Base-by-base conservation (phyloP, 1,140 invertebrate species). In the Ostrea denselamellosa region DNA sequence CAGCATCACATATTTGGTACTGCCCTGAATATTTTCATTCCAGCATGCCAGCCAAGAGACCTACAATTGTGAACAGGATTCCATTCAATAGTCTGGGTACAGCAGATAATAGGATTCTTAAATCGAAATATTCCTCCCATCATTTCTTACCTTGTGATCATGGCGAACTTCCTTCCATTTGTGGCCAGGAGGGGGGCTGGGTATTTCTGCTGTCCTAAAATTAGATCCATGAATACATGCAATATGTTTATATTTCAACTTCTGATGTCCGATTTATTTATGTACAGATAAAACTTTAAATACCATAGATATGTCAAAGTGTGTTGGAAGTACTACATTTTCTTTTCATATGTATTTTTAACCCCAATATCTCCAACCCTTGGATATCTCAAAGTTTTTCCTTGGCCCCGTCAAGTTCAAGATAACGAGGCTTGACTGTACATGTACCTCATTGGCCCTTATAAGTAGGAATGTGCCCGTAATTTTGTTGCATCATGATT, bases 1-100 rank as follows among this genome's bases (percentile, higher is more conserved):
- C 91, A 99, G 96, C 99, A 99, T 99, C 52, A 99, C 97, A 95
- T 99, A 99, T 95, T 99, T 99, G 0, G 97, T 98, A 95, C 98
- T 97, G 0, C 98, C 98, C 95, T 96, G 95, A 83, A 99, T 98
- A 96, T 99, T 99, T 95, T 99, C 99, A 19, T 97, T 98, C 99
- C 99, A 99, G 62, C 98, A 99, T 14, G 98, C 98, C 62, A 99
- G 95, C 99, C 99, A 99, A 10, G 99, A 99, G 2, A 97, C 96
- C 95, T 83, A 52, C 82, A 83, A 28, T 4, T 51, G 25, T 81
- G 22, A 14, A 19, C 28, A 25, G n/a, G 68, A 25, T 25, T 34
- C 68, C 9, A 25, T 19, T 19, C 22, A 88, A 44, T 44, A 44
- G 34, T 44, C 34, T 44, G 5, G 1, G 5, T 44, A 44, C 34